phyloP scores from a whole-genome alignment of 2,888 invertebrate species.

The Drosophila mayaguana region DNA sequence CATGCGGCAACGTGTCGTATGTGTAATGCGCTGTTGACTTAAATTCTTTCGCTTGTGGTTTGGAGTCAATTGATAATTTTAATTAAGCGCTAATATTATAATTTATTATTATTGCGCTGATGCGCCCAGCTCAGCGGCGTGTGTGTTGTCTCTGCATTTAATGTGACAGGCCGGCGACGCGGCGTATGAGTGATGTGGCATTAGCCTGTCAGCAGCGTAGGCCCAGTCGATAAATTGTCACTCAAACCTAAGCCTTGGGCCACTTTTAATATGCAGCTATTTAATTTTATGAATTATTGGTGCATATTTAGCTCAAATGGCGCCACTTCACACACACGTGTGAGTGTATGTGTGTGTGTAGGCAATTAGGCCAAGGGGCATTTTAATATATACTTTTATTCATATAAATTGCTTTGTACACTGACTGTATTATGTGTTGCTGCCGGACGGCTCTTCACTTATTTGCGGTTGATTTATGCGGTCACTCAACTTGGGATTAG shows the following conservation, averaged over 20 bases:
- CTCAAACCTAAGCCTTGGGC: background rate
- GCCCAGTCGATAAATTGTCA: constrained; percentile 31
- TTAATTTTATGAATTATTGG: constrained; percentile 78
- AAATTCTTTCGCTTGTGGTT: constrained; percentile 38
- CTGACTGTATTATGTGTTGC: constrained; percentile 34
- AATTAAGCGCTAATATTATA: constrained; percentile 81
- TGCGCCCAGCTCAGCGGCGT: constrained; percentile 39
- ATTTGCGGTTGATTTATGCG: constrained; percentile 77
- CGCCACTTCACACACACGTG: constrained; percentile 12
- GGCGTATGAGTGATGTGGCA: constrained; percentile 59
- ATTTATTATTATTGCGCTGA: constrained; percentile 68
- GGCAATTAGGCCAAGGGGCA: constrained; percentile 61
- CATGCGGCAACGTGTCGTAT: constrained; percentile 40
- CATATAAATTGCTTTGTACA: constrained; percentile 27
- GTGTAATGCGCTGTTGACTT: constrained; percentile 40
- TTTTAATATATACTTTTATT: constrained; percentile 25
- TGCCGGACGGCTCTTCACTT: constrained; percentile 25
- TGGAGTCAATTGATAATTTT: constrained; percentile 70
- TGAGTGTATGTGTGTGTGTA: constrained; percentile 15
- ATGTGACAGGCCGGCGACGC: constrained; percentile 35
- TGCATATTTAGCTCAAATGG: constrained; percentile 57
- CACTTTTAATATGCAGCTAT: constrained; percentile 59
- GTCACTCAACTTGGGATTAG: constrained; percentile 72
- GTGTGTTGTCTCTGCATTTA: constrained; percentile 29
- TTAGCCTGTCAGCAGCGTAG: constrained; percentile 31